Conservation (phyloP, 2,888 invertebrate species). For the Phyllotreta cruciferae region DNA sequence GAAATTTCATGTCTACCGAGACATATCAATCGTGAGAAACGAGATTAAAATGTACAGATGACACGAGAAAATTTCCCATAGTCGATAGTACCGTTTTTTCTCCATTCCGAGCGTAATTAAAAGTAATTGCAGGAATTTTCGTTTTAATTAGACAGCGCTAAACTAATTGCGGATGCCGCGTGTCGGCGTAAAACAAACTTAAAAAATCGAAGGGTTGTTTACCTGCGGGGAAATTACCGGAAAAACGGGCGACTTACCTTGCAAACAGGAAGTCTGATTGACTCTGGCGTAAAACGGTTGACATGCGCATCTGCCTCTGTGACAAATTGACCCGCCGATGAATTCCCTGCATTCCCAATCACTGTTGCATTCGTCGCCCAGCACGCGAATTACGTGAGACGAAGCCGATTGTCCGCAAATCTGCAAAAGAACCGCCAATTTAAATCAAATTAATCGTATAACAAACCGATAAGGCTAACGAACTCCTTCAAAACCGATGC, state of each 20-base stretch:
- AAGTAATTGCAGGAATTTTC: slow-evolving; percentile 6
- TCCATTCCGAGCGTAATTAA: slow-evolving; percentile 5
- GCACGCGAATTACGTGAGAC: slow-evolving; percentile 59
- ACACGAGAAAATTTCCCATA: slow-evolving; percentile 13
- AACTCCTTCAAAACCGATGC: too few relatives aligned
- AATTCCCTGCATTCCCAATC: slow-evolving; percentile 70
- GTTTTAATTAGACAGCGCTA: not conserved
- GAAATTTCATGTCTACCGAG: slow-evolving; percentile 7
- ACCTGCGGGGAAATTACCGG: slow-evolving; percentile 42
- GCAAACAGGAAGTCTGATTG: slow-evolving; percentile 80
- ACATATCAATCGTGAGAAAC: slow-evolving; percentile 12
- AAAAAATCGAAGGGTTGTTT: too few relatives aligned
- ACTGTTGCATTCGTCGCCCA: slow-evolving; percentile 70
- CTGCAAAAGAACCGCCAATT: slow-evolving; percentile 44
- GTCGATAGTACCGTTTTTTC: not conserved
- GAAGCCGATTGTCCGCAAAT: slow-evolving; percentile 47
- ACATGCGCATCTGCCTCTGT: slow-evolving; percentile 78
- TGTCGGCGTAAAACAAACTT: too few relatives aligned
- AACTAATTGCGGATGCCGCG: not conserved
- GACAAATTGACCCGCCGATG: slow-evolving; percentile 70
- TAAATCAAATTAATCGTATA: not conserved
- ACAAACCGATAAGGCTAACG: too few relatives aligned
- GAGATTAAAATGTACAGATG: slow-evolving; percentile 16
- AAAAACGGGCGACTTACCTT: slow-evolving; percentile 69
- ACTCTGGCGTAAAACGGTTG: slow-evolving; percentile 82